phyloP scores from a whole-genome alignment of 2,888 invertebrate species.

The Thelaira solivaga region DNA sequence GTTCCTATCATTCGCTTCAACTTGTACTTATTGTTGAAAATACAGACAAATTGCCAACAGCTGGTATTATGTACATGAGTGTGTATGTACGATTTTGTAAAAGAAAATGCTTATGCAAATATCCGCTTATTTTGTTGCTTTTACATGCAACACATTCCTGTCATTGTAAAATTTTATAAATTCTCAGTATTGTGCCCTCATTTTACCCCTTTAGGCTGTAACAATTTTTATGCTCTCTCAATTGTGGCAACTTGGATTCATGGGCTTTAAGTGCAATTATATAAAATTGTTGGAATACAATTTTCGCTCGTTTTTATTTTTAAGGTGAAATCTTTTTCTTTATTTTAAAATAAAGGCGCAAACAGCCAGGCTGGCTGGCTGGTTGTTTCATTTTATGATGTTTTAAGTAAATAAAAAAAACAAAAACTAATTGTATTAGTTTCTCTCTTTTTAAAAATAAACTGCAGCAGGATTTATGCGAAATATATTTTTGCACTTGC shows the following conservation, averaged over 20 bases:
- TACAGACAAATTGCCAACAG: constrained; percentile 61
- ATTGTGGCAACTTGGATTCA: constrained; percentile 13
- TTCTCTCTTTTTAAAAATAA: constrained; percentile 39
- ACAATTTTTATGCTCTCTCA: constrained; percentile 24
- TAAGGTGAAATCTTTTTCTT: constrained; percentile 4
- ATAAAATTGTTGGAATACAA: constrained; percentile 8
- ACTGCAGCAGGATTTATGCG: constrained; percentile 18
- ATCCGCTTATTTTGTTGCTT: background rate
- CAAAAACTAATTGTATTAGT: too few species aligned
- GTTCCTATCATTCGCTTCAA: background rate
- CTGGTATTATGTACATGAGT: constrained; percentile 36
- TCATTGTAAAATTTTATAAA: constrained; percentile 15
- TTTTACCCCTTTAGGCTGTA: constrained; percentile 11
- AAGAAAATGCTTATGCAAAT: constrained; percentile 7
- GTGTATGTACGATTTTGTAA: too few species aligned
- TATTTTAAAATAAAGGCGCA: constrained; percentile 1
- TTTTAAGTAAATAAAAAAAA: background rate
- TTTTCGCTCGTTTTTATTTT: background rate
- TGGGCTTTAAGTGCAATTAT: constrained; percentile 31
- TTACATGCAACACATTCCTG: constrained; percentile 14
- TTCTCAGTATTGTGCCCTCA: constrained; percentile 11
- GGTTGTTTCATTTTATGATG: constrained; percentile 5
- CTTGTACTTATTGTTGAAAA: background rate
- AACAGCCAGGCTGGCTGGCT: background rate
- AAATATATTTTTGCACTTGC: constrained; percentile 15